phyloP scores from a whole-genome alignment of 2,888 invertebrate genomes.

The Drosophila subquinaria region DNA sequence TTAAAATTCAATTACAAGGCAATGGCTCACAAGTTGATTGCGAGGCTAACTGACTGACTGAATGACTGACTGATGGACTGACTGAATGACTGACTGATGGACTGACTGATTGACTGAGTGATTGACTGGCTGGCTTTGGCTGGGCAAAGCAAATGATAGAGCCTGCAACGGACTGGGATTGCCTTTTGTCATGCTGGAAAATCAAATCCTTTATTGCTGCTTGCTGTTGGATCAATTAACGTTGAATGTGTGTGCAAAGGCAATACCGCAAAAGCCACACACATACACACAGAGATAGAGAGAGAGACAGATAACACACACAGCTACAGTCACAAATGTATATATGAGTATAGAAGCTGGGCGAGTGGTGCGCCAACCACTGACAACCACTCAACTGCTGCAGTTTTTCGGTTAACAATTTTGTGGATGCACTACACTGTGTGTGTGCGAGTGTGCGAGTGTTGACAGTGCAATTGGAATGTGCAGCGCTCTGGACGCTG shows the following conservation, averaged over 20 bases:
- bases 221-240: constrained; percentile 80
- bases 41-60: constrained; percentile 38
- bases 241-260: constrained; percentile 79
- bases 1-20: constrained; percentile 80
- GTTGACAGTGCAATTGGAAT: constrained; percentile 77
- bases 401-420: constrained; percentile 78
- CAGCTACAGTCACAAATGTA: background rate
- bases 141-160: constrained; percentile 64
- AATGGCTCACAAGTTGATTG: constrained; percentile 76
- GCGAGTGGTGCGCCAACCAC: constrained; percentile 59
- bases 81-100: constrained; percentile 15
- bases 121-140: constrained; percentile 27
- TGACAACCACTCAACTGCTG: constrained; percentile 77
- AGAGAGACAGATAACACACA: background rate
- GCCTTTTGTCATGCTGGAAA: constrained; percentile 78
- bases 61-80: too few relatives aligned
- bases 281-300: constrained; percentile 37
- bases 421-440: constrained; percentile 22
- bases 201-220: constrained; percentile 81
- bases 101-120: constrained; percentile 25
- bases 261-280: constrained; percentile 76
- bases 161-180: constrained; percentile 48
- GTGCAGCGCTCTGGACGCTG: constrained; percentile 56
- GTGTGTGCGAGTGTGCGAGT: constrained; percentile 47
- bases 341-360: constrained; percentile 30